phyloP scores from a whole-genome alignment of 1,140 invertebrate genomes.

The Stenopsyche tienmushanensis region DNA sequence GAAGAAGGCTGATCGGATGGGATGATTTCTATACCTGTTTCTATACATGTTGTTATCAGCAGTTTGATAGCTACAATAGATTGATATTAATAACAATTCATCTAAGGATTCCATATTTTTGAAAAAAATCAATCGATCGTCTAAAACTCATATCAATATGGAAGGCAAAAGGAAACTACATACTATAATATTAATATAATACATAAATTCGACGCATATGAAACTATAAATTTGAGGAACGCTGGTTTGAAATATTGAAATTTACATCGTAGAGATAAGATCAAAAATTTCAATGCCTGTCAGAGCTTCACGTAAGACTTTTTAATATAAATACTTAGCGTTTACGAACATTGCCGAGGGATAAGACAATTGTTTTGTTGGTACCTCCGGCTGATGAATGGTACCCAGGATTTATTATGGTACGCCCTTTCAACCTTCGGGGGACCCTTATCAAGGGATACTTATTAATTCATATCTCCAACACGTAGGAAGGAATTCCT shows the following conservation, averaged over 20 bases:
- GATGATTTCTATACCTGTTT: neutral
- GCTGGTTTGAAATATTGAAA: neutral
- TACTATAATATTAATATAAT: constrained; percentile 3
- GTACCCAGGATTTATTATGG: constrained; percentile 10
- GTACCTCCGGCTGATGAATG: constrained; percentile 20
- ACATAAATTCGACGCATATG: neutral
- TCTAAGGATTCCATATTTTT: neutral
- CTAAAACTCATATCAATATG: neutral
- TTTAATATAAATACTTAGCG: neutral
- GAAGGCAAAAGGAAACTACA: too few species aligned
- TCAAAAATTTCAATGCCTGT: neutral
- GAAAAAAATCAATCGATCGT: neutral
- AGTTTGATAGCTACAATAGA: neutral
- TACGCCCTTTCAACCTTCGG: constrained; percentile 13
- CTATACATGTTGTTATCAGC: neutral
- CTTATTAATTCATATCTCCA: constrained; percentile 16
- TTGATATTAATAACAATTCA: neutral
- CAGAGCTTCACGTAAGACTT: neutral
- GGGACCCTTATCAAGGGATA: constrained; percentile 16
- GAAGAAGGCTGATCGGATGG: too few species aligned
- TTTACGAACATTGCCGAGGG: neutral
- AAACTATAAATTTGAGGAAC: neutral
- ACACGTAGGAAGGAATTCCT: neutral
- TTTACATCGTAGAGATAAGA: neutral
- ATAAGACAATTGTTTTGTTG: constrained; percentile 11